A percentile compares a stretch with the other conserved stretches of the same genome.
Conservation (phyloP, 2,888 invertebrate genomes). For the Nomada ferruginata region DNA sequence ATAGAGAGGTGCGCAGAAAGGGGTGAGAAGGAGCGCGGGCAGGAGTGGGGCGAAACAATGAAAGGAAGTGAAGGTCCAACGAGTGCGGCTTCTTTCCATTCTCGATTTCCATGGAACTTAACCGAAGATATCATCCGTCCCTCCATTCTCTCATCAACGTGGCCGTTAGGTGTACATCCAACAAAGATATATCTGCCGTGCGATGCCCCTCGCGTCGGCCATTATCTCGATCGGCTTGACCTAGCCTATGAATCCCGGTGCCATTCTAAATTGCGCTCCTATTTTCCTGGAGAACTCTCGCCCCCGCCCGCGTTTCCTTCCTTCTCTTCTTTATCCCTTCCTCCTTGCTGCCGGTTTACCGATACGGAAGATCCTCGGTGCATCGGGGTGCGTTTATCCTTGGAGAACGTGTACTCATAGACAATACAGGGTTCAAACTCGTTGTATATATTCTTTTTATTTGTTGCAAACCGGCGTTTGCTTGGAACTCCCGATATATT, state of each 20-base stretch:
- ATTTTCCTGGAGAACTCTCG: background rate
- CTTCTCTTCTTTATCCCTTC: constrained; percentile 7
- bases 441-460: too few relatives aligned
- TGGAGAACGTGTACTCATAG: too few relatives aligned
- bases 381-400: too few relatives aligned
- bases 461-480: too few relatives aligned
- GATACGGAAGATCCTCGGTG: too few relatives aligned
- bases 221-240: constrained; percentile 70
- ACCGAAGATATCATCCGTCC: constrained; percentile 71
- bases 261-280: constrained; percentile 66
- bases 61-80: constrained; percentile 84
- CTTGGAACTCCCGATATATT: too few relatives aligned
- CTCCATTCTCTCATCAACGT: constrained; percentile 74
- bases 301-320: background rate
- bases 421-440: too few relatives aligned
- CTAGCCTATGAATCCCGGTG: constrained; percentile 62
- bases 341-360: background rate
- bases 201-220: constrained; percentile 52
- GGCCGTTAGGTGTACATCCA: constrained; percentile 70
- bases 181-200: constrained; percentile 62
- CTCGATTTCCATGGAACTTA: constrained; percentile 72
- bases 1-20: background rate
- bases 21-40: constrained; percentile 21
- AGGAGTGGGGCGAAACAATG: constrained; percentile 78
- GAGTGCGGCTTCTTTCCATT: constrained; percentile 79